phyloP scores from a whole-genome alignment of 2,888 invertebrate species.

The Lasioglossum zephyrum region DNA sequence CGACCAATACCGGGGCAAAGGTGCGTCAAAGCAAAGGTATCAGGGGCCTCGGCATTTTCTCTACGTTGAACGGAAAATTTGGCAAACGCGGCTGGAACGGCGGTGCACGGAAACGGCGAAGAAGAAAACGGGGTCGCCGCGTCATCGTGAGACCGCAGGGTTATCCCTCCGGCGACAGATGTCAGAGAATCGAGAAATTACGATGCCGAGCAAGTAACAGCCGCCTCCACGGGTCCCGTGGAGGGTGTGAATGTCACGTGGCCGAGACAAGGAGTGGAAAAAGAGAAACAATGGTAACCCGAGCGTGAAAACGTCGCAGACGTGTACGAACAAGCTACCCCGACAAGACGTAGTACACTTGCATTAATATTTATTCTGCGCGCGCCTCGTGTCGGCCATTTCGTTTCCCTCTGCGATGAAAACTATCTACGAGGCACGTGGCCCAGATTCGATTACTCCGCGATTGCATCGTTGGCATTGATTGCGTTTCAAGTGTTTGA shows the following conservation, averaged over 20 bases:
- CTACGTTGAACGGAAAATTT: conserved; percentile 24
- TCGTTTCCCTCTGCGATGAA: conserved; percentile 39
- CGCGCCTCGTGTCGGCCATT: conserved; percentile 29
- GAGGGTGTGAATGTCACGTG: conserved; percentile 53
- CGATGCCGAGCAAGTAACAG: conserved; percentile 52
- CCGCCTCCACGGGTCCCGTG: neutral
- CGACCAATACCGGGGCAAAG: neutral
- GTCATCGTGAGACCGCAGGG: conserved; percentile 39
- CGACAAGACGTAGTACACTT: conserved; percentile 38
- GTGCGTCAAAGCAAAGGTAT: neutral
- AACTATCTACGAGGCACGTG: conserved; percentile 32
- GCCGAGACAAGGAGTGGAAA: conserved; percentile 29
- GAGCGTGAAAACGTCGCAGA: conserved; percentile 40
- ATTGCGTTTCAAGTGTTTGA: conserved; percentile 15
- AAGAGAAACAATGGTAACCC: conserved; percentile 61
- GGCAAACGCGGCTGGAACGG: conserved; percentile 25
- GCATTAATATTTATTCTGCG: conserved; percentile 68
- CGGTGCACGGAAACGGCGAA: conserved; percentile 6
- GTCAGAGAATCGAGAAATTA: conserved; percentile 60
- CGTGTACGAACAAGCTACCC: conserved; percentile 33
- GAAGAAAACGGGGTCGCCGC: conserved; percentile 34
- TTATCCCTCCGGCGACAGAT: conserved; percentile 48
- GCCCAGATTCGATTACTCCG: neutral
- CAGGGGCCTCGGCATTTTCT: neutral
- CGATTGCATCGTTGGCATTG: conserved; percentile 22